These are phyloP conservation scores for Podilymbus podiceps DNA, from an alignment of 2,113 vertebrate species.

Conservation along the genomic window DNA sequence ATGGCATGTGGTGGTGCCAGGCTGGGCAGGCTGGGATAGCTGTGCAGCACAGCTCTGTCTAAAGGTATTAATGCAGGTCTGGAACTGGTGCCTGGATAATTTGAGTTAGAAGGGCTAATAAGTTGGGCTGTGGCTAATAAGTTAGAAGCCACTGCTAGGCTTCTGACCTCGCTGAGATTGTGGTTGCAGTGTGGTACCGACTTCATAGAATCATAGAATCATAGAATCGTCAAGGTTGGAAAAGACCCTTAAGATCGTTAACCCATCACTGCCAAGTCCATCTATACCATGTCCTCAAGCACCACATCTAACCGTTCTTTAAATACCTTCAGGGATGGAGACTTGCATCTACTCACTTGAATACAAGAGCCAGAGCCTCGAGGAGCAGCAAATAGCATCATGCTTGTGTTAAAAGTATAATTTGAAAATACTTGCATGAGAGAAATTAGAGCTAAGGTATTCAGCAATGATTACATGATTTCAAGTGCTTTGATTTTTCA, in stretches of 20 bases:
- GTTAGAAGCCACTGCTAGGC: not conserved
- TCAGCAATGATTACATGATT: not conserved
- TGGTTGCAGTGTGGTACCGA: not conserved
- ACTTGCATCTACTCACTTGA: not conserved
- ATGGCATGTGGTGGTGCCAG: not conserved
- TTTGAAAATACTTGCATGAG: not conserved
- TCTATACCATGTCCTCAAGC: too few species aligned
- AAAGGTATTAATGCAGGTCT: not conserved
- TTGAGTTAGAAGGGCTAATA: not conserved
- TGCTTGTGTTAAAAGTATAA: not conserved
- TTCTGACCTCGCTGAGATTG: not conserved
- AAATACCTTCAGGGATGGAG: too few species aligned
- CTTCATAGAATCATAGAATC: too few species aligned
- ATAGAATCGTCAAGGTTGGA: too few species aligned
- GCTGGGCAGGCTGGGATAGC: not conserved
- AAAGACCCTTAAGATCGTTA: too few species aligned
- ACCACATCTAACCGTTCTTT: too few species aligned
- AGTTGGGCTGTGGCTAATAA: not conserved
- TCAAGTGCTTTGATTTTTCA: conserved; percentile 3
- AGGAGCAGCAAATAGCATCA: not conserved
- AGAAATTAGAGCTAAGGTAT: not conserved
- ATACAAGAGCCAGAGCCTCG: not conserved
- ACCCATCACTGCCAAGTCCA: too few species aligned
- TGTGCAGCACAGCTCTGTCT: not conserved
- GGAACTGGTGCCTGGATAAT: not conserved